Evolutionary conservation across 2,888 invertebrate species (phyloP), one percentile per base, ranked within the genome.

Genomic region (Aelia acuminata): DNA sequence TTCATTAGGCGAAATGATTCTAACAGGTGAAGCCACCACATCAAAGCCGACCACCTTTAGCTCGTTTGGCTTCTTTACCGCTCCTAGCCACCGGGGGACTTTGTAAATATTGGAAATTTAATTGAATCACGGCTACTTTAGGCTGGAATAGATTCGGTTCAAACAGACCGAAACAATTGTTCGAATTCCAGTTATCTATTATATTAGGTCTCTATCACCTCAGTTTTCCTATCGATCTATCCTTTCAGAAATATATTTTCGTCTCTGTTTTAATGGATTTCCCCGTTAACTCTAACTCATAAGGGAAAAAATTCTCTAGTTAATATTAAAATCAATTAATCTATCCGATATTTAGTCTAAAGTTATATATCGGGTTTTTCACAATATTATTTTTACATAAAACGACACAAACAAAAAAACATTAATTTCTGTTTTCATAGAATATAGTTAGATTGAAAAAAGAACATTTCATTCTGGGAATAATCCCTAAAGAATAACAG

Each of bases 11-110:
- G 80, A 80, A 80, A 80, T 43, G 80, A 80, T 80, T 80, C 80
- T 85, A 85, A 85, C 85, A 85, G 85, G 85, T 85, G 85, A 85
- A 85, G 85, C 85, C 85, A 50, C 85, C 85, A 85, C 85, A 85
- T 85, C 85, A 85, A 85, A 85, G 85, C 11, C 31, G 35, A n/a
- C 80, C 80, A 80, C 80, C 80, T 80, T 80, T 43, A n/a, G n/a
- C 80, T 80, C 80, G 80, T 80, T 80, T 80, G 80, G 80, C 80
- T 80, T 80, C 80, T 80, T 43, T 80, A 39, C 43, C n/a, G 22
- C 80, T 70, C 63, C 31, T 70, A 20, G 63, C 63, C 63, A 3
- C 63, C 7, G 63, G 31, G 63, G 63, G 63, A 31, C 26, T 20
- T 70, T 70, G 35, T 35, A 15, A 5, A 70, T 31, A 20, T 15